Evolutionary conservation across 2,797 vertebrate genomes (phyloP), one percentile per base, ranked within the genome.

Genomic region (Coreius guichenoti): DNA sequence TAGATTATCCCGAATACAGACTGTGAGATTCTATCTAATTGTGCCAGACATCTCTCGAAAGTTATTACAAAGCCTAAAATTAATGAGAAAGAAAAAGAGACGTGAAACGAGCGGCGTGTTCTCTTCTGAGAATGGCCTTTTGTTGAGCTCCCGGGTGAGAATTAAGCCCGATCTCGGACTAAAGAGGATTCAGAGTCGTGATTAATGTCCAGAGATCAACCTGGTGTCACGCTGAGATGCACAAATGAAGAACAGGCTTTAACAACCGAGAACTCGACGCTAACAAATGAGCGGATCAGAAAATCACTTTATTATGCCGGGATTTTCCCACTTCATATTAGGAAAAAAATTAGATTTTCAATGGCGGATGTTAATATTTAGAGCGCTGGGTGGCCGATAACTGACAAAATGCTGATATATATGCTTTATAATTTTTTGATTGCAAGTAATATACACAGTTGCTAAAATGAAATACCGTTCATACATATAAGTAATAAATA

Each of bases 1-100:
- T 43, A 90, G 84, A 91, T 92, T 89, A 92, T 73, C 17, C 76
- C 67, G 33, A 61, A 75, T 88, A 87, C 84, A 89, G 86, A 92
- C 86, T 87, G 56, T 4, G 88, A 91, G 17, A 86, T 87, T 86
- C 63, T 54, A 65, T 21, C 69, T 89, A 84, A 90, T 88, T 90
- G 91, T 89, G 87, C 81, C 54, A 69, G 81, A 90, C 26, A 78
- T 81, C 72, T 81, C 72, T 73, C 17, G 68, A 88, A 89, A 89
- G 87, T 90, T 88, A 86, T 74, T 75, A 36, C 45, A 29, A 83
- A 87, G 85, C 88, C 84, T 81, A 21, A 68, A 88, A 86, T 84
- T 76, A 89, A 89, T 85, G 80, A 88, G 86, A 69, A 31, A 80
- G 49, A 61, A 54, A 81, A 56, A 81, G 74, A 72, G 16, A 47